Conservation (phyloP, 2,113 vertebrate species). For the Entelurus aequoreus region DNA sequence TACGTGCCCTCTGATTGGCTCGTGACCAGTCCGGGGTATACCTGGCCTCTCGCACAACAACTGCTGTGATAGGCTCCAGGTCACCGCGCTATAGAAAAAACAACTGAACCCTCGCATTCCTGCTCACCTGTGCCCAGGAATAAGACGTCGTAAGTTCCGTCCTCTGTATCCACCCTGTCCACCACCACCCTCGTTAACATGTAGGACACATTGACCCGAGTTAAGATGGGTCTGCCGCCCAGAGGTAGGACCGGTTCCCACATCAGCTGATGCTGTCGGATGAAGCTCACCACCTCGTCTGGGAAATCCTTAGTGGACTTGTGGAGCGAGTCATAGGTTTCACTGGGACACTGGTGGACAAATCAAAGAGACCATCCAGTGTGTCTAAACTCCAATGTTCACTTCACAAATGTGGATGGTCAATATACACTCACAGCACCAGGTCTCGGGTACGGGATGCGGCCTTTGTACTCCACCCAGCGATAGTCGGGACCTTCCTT, state of each 20-base stretch:
- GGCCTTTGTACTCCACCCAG: conserved; percentile 82
- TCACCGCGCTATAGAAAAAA: background rate
- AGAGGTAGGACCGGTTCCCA: conserved; percentile 79
- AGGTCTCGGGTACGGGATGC: conserved; percentile 79
- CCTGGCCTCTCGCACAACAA: too few relatives aligned
- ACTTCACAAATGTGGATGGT: too few relatives aligned
- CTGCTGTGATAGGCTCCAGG: background rate
- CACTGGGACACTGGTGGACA: conserved; percentile 78
- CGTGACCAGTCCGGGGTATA: too few relatives aligned
- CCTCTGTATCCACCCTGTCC: conserved; percentile 74
- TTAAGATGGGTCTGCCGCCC: conserved; percentile 68
- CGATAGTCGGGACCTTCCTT: conserved; percentile 79
- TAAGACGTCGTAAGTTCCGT: conserved; percentile 70
- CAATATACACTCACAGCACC: conserved; percentile 70
- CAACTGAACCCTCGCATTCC: too few relatives aligned
- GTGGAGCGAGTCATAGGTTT: conserved; percentile 78
- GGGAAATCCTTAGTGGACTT: conserved; percentile 82
- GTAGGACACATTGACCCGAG: conserved; percentile 62
- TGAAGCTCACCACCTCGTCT: conserved; percentile 82
- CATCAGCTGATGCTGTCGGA: conserved; percentile 84
- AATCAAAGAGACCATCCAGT: background rate
- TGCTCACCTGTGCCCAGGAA: conserved; percentile 83
- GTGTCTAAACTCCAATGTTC: background rate
- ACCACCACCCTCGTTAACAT: conserved; percentile 74
- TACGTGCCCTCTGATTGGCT: too few relatives aligned